These are phyloP conservation scores for Calidris pugnax DNA, from an alignment of 2,113 vertebrate species.

Conservation along the genomic window DNA sequence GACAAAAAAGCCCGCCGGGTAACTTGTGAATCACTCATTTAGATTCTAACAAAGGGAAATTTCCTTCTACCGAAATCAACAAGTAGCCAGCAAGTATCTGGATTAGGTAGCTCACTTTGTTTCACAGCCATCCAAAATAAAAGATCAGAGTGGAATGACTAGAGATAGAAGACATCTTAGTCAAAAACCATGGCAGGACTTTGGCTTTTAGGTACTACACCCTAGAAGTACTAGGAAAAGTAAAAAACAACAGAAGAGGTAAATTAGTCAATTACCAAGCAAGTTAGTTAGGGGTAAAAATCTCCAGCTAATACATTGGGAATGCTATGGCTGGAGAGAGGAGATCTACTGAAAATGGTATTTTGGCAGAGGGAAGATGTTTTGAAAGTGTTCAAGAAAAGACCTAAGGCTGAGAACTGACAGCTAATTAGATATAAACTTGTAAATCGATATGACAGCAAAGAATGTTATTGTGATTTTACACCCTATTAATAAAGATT, in stretches of 20 bases:
- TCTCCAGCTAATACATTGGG: not conserved
- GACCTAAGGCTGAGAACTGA: not conserved
- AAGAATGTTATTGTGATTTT: not conserved
- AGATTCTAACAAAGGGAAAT: not conserved
- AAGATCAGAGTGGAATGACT: accelerated
- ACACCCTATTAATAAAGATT: not conserved
- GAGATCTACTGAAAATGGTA: not conserved
- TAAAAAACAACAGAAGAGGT: not conserved
- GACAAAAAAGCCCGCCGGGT: not conserved
- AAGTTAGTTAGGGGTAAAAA: not conserved
- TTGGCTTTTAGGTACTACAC: not conserved
- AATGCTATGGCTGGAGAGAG: not conserved
- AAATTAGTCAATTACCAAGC: not conserved
- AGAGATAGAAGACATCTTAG: accelerated
- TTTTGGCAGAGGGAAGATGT: not conserved
- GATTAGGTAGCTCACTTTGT: not conserved
- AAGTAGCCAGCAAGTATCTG: not conserved
- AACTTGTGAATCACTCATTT: not conserved
- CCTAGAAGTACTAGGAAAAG: not conserved
- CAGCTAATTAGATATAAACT: constrained; percentile 3
- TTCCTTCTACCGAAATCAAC: not conserved
- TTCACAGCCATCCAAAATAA: not conserved
- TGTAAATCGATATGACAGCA: not conserved
- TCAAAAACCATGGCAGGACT: not conserved
- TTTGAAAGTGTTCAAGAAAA: not conserved